Evolutionary conservation across 1,140 invertebrate species (phyloP).

Genomic region (Drosophila bocki): DNA sequence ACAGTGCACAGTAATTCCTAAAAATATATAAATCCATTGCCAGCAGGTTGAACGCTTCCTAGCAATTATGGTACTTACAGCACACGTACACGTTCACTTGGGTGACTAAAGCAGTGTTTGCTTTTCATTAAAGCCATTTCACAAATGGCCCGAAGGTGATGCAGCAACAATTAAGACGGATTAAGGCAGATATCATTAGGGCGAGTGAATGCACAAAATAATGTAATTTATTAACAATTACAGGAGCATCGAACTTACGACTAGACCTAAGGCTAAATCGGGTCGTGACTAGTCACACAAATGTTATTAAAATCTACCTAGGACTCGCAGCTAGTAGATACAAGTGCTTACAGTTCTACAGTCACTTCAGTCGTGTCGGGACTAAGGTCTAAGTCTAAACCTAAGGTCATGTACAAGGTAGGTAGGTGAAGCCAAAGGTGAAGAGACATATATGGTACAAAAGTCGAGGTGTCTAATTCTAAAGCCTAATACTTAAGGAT

Average conservation of each 20-base stretch:
- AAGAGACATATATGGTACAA: conserved; percentile 71
- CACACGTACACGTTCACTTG: conserved; percentile 24
- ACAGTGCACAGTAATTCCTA: conserved; percentile 34
- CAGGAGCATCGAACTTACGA: conserved; percentile 39
- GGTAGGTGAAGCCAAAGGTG: conserved; percentile 17
- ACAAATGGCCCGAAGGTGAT: conserved; percentile 33
- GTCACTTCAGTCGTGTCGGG: conserved; percentile 48
- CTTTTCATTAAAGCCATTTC: conserved; percentile 16
- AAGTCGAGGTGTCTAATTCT: conserved; percentile 37
- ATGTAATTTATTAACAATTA: conserved; percentile 47
- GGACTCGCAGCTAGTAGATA: conserved; percentile 29
- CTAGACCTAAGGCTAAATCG: conserved; percentile 34
- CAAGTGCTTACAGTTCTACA: conserved; percentile 29
- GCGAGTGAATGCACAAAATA: conserved; percentile 12
- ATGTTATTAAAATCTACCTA: conserved; percentile 27
- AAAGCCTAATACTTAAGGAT: conserved; percentile 42
- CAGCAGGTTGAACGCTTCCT: conserved; percentile 33
- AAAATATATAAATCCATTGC: conserved; percentile 45
- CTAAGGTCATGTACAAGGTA: conserved; percentile 24
- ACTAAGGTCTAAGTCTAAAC: conserved; percentile 23
- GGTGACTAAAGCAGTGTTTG: conserved; percentile 2
- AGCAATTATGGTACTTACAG: conserved; percentile 21
- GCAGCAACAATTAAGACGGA: conserved; percentile 16
- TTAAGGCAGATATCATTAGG: conserved; percentile 22
- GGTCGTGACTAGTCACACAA: conserved; percentile 45